A percentile compares a stretch with the other conserved stretches of the same genome.
phyloP scores from a whole-genome alignment of 2,113 vertebrate species.

The Trogon surrucura region DNA sequence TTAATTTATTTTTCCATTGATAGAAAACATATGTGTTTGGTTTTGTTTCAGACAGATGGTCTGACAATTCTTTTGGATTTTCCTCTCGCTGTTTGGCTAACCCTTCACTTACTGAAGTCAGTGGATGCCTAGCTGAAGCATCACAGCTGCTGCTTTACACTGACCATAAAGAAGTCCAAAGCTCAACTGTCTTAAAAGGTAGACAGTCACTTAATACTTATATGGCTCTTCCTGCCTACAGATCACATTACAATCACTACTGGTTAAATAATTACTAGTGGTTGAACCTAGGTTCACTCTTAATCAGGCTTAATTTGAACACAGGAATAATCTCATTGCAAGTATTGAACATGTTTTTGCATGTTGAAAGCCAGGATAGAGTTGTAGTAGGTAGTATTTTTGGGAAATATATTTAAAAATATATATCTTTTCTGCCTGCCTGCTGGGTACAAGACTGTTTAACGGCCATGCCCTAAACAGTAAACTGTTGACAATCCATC shows the following conservation, averaged over 20 bases:
- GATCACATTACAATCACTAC: neutral
- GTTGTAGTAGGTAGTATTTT: neutral
- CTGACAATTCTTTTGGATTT: neutral
- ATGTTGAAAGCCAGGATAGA: neutral
- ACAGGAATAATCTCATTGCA: neutral
- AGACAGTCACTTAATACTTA: neutral
- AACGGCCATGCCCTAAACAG: neutral
- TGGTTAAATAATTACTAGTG: neutral
- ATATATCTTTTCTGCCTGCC: neutral
- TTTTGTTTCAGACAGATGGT: neutral
- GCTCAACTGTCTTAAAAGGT: neutral
- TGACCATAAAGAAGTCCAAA: neutral
- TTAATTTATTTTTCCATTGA: neutral
- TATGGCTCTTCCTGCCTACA: neutral
- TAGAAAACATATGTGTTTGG: neutral
- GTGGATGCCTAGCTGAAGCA: neutral
- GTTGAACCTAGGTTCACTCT: neutral
- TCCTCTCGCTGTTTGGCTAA: neutral
- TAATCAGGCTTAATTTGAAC: neutral
- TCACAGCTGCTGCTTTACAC: neutral
- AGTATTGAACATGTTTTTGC: neutral
- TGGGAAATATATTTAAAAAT: rapidly evolving
- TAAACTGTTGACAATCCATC: neutral
- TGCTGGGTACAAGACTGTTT: neutral
- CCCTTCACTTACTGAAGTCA: neutral